phyloP scores from a whole-genome alignment of 1,140 invertebrate species.

The Drosophila santomea region DNA sequence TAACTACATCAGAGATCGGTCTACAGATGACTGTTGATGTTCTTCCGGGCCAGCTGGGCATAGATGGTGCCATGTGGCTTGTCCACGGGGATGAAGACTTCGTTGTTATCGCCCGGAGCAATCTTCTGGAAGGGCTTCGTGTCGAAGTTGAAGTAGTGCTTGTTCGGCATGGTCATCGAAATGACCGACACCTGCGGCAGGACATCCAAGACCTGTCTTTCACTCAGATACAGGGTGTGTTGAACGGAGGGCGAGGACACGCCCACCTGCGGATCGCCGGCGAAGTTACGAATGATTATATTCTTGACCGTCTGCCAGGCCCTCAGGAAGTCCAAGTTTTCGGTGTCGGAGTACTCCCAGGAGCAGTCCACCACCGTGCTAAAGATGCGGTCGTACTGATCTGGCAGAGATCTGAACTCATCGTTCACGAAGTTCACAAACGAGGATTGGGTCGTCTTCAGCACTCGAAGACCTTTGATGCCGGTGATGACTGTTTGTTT shows the following conservation, averaged over 20 bases:
- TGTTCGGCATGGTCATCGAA: constrained; percentile 91
- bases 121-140: constrained; percentile 89
- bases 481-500: constrained; percentile 87
- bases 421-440: constrained; percentile 92
- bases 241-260: constrained; percentile 91
- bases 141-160: constrained; percentile 91
- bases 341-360: constrained; percentile 89
- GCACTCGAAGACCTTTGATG: constrained; percentile 88
- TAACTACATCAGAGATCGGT: not conserved
- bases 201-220: constrained; percentile 88
- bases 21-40: constrained; percentile 84
- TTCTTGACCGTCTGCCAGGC: constrained; percentile 89
- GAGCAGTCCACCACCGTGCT: constrained; percentile 90
- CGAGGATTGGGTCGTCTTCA: constrained; percentile 91
- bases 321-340: constrained; percentile 88
- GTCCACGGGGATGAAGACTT: constrained; percentile 90
- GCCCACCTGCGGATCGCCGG: constrained; percentile 88
- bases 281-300: constrained; percentile 90
- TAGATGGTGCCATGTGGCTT: constrained; percentile 92
- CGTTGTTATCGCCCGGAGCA: constrained; percentile 87
- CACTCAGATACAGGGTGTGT: constrained; percentile 89
- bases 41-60: constrained; percentile 87
- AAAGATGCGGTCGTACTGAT: constrained; percentile 90
- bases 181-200: constrained; percentile 88
- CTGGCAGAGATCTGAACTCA: constrained; percentile 90